Evolutionary conservation across 2,113 vertebrate species (phyloP), one percentile per base, ranked within the genome.

Genomic region (Notechis scutatus): DNA sequence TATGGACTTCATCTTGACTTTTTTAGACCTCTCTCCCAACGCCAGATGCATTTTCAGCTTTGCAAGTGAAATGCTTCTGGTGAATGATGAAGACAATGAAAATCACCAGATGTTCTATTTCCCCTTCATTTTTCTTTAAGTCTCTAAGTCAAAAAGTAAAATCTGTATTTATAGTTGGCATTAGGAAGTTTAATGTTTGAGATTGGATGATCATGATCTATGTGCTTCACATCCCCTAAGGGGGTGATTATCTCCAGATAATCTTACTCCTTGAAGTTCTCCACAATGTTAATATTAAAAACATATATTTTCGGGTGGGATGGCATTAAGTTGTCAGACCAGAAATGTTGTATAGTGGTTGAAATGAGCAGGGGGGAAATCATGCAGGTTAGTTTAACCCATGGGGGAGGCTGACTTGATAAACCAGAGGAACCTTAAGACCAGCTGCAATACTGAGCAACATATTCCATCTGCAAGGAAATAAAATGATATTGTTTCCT

Each of bases 271-370:
- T 97, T 96, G 94, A 96, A 95, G 93, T 94, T 94, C 57, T 91
- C 69, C 90, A 86, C 94, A 85, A 93, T 93, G 92, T 92, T 96
- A 97, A 94, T 97, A 95, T 92, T 93, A 97, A 96, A 96, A 96
- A 95, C 95, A 96, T 96, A 95, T 96, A 97, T 96, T 96, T 95
- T 95, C 92, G 93, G 69, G 94, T 92, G 88, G 23, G 94, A 90
- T 69, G 94, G 88, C 93, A 96, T 96, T 97, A 97, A 96, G 92
- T 95, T 96, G 95, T 96, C 96, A 96, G 91, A 95, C 95, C 95
- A 95, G 94, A 90, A 97, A 96, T 95, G 91, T 91, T 95, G 95
- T 96, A 96, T 92, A 94, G 95, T 93, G 94, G 92, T 95, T 96
- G 95, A 95, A 96, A 87, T 81, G 87, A 95, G 91, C 93, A 95